Conservation (phyloP, 2,888 invertebrate genomes). For the Acanthosepion esculentum region DNA sequence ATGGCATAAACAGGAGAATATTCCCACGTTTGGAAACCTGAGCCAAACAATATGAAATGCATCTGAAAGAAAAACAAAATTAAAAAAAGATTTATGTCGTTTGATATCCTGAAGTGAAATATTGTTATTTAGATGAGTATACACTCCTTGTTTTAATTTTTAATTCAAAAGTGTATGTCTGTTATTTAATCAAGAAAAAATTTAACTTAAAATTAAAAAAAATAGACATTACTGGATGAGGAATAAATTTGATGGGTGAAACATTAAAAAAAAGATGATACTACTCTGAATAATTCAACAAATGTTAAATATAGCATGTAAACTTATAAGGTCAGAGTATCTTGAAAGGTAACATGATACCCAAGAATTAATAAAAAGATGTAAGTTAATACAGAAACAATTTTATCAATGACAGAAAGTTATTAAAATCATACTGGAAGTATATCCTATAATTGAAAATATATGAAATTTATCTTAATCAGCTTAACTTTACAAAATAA, state of each 20-base stretch:
- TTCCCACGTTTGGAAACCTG: constrained; percentile 98
- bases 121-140: neutral
- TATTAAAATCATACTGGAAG: neutral
- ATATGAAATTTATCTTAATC: neutral
- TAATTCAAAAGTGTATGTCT: neutral
- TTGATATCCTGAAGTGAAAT: neutral
- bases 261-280: neutral
- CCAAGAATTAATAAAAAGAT: too few relatives aligned
- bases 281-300: too few relatives aligned
- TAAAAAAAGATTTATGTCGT: neutral
- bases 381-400: too few relatives aligned
- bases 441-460: neutral
- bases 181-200: neutral
- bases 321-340: too few relatives aligned
- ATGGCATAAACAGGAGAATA: constrained; percentile 96
- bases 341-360: too few relatives aligned
- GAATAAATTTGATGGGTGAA: too few relatives aligned
- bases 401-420: too few relatives aligned
- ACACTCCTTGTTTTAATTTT: neutral
- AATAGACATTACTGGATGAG: neutral
- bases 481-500: neutral
- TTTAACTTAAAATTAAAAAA: neutral
- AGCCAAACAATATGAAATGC: constrained; percentile 87
- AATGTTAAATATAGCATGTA: too few relatives aligned
- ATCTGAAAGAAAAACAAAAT: constrained; percentile 76